These are phyloP conservation scores for Parotia lawesii DNA, from an alignment of 2,113 vertebrate genomes.

Conservation along the genomic window DNA sequence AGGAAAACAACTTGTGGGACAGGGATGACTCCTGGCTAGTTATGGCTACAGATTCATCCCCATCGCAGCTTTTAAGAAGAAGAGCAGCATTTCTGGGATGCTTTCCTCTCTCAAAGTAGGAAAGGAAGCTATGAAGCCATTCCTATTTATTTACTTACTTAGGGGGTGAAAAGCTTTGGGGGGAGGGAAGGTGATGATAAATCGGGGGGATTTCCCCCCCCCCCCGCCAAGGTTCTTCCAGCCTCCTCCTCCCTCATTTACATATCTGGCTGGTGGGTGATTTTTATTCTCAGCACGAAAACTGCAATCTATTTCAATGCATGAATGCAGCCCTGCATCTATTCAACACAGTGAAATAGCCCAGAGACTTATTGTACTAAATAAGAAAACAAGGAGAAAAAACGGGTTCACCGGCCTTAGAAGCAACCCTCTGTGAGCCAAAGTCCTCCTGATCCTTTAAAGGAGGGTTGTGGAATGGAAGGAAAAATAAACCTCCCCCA, in stretches of 20 bases:
- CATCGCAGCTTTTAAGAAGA: neutral
- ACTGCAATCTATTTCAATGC: conserved; percentile 68
- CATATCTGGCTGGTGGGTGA: conserved; percentile 40
- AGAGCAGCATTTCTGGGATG: neutral
- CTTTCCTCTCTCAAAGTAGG: neutral
- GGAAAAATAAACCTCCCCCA: neutral
- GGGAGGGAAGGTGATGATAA: neutral
- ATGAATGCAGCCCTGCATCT: conserved; percentile 64
- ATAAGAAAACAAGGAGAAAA: conserved; percentile 27
- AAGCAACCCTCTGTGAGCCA: neutral
- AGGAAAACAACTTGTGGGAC: conserved; percentile 72
- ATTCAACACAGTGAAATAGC: conserved; percentile 36
- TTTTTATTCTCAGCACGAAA: conserved; percentile 70
- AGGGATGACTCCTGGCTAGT: neutral
- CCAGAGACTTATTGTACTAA: conserved; percentile 10
- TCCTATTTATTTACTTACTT: neutral
- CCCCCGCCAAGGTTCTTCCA: neutral
- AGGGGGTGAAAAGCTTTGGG: neutral
- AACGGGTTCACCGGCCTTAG: neutral
- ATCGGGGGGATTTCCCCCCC: neutral
- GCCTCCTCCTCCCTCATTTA: conserved; percentile 40
- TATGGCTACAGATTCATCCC: neutral
- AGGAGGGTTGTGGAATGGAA: neutral
- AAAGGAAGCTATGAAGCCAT: neutral
- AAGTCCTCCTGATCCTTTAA: conserved; percentile 11